Evolutionary conservation across 2,113 vertebrate genomes (phyloP).

Genomic region (Odontophorus gujanensis): DNA sequence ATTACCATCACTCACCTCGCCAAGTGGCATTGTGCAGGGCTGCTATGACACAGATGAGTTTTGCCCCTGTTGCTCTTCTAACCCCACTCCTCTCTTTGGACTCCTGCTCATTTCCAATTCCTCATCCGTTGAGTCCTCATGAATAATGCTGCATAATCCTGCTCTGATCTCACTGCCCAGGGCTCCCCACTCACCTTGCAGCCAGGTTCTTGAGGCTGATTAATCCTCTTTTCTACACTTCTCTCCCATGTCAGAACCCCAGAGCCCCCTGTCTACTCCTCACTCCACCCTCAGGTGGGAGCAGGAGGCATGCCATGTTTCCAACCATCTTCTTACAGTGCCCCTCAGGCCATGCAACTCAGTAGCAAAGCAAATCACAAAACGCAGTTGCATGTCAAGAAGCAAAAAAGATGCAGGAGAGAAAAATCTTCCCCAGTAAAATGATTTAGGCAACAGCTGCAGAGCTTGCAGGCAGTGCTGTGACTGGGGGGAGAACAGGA

Average conservation of each 20-base stretch:
- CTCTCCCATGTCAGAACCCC: background rate
- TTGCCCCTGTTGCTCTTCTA: background rate
- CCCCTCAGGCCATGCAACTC: background rate
- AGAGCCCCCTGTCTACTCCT: background rate
- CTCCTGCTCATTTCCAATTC: conserved; percentile 24
- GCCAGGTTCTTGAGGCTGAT: background rate
- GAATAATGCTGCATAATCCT: conserved; percentile 29
- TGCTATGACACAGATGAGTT: background rate
- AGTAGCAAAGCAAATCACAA: background rate
- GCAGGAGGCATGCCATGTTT: background rate
- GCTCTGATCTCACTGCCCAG: background rate
- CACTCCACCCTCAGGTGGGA: background rate
- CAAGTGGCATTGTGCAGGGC: background rate
- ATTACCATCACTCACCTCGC: background rate
- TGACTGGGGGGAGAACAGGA: background rate
- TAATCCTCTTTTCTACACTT: background rate
- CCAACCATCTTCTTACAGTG: background rate
- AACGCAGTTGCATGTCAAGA: conserved; percentile 3
- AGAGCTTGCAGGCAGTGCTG: background rate
- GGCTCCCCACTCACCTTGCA: background rate
- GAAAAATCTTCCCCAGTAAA: conserved; percentile 21
- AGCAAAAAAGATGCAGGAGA: background rate
- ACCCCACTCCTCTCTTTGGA: background rate
- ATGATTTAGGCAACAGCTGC: background rate
- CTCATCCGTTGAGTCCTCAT: background rate